Conservation (phyloP, 1,140 invertebrate species). For the Triops longicaudatus region DNA sequence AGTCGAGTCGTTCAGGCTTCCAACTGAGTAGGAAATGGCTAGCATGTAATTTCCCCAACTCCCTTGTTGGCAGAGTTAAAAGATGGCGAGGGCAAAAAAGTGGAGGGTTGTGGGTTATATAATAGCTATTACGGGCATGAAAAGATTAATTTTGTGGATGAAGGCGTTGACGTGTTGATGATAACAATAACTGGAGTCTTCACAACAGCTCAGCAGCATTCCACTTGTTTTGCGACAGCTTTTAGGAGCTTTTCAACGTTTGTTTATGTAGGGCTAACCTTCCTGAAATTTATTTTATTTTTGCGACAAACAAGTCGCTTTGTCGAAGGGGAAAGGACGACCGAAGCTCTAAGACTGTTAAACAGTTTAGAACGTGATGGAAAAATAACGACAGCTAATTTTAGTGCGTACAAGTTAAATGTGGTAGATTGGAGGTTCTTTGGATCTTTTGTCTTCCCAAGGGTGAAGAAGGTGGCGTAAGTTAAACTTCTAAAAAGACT, state of each 20-base stretch:
- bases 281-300: too few species aligned
- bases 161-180: background rate
- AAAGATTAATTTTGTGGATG: slow-evolving; percentile 14
- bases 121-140: background rate
- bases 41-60: background rate
- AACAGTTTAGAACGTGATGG: background rate
- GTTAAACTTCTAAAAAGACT: too few species aligned
- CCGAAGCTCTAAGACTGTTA: background rate
- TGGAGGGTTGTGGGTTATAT: background rate
- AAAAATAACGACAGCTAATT: slow-evolving; percentile 7
- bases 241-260: too few species aligned
- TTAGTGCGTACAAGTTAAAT: background rate
- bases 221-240: background rate
- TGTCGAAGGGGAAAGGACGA: background rate
- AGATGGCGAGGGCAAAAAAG: background rate
- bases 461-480: too few species aligned
- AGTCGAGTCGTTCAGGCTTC: background rate
- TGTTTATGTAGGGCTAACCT: too few species aligned
- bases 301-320: background rate
- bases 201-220: background rate
- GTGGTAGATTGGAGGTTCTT: background rate
- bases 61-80: background rate
- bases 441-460: too few species aligned
- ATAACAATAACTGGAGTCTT: background rate
- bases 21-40: slow-evolving; percentile 6